Percentiles rank a stretch among this genome's conserved stretches.
Evolutionary conservation across 2,113 vertebrate genomes (phyloP).

Genomic region (Pipa parva): DNA sequence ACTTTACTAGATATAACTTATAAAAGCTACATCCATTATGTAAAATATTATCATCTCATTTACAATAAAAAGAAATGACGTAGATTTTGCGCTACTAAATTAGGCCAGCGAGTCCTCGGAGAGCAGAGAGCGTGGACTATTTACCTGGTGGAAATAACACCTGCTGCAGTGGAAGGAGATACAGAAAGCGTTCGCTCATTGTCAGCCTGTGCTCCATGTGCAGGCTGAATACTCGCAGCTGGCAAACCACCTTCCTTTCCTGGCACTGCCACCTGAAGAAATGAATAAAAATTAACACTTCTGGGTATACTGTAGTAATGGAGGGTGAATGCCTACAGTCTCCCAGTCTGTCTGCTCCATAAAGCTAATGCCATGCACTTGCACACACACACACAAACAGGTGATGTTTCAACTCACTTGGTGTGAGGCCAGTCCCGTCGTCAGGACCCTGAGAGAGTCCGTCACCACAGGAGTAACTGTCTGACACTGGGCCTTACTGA

Average conservation of each 20-base stretch:
- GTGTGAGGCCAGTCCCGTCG: conserved; percentile 79
- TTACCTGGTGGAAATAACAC: conserved; percentile 75
- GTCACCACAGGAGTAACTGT: conserved; percentile 76
- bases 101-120: too few relatives aligned
- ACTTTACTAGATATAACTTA: too few relatives aligned
- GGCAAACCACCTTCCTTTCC: conserved; percentile 84
- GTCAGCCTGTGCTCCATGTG: conserved; percentile 75
- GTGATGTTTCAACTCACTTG: conserved; percentile 73
- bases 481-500: conserved; percentile 83
- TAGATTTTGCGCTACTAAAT: too few relatives aligned
- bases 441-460: conserved; percentile 82
- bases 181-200: conserved; percentile 64
- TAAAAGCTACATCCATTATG: background rate
- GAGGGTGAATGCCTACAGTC: too few relatives aligned
- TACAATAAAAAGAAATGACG: too few relatives aligned
- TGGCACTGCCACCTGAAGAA: conserved; percentile 66
- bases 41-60: too few relatives aligned
- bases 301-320: too few relatives aligned
- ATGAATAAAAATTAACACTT: background rate
- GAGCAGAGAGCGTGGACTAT: conserved; percentile 23
- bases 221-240: conserved; percentile 67
- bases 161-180: conserved; percentile 59
- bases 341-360: too few relatives aligned
- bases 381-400: background rate
- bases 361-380: background rate